phyloP scores from a whole-genome alignment of 2,797 vertebrate genomes.

The Odontamblyopus lacepedii region DNA sequence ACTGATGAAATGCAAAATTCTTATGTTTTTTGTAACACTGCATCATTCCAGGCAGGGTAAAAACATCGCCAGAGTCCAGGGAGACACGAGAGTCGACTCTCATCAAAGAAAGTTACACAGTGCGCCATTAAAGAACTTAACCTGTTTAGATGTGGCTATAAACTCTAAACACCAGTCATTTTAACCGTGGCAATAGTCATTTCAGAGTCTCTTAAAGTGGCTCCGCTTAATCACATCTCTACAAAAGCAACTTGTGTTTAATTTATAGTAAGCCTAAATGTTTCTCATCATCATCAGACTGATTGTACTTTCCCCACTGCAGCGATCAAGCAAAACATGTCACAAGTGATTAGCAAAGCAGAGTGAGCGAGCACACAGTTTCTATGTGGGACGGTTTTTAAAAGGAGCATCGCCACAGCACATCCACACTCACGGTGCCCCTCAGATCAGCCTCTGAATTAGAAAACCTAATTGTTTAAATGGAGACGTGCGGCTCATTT shows the following conservation, averaged over 20 bases:
- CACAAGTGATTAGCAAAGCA: constrained; percentile 40
- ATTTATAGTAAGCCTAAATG: constrained; percentile 32
- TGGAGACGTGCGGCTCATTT: constrained; percentile 30
- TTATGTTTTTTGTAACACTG: no score
- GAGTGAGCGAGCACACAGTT: constrained; percentile 19
- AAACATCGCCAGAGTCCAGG: no score
- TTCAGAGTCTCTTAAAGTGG: neutral
- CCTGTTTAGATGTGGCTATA: neutral
- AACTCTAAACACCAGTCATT: neutral
- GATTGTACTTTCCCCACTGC: constrained; percentile 23
- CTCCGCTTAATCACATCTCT: neutral
- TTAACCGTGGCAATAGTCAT: neutral
- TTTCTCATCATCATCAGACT: constrained; percentile 25
- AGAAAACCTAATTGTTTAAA: constrained; percentile 43
- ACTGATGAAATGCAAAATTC: no score
- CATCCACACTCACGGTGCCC: constrained; percentile 19
- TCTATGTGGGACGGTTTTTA: constrained; percentile 20
- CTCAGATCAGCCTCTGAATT: constrained; percentile 21
- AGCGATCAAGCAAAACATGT: constrained; percentile 34
- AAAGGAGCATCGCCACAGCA: constrained; percentile 37
- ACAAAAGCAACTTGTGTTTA: constrained; percentile 14
- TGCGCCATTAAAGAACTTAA: neutral
- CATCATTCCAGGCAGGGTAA: no score
- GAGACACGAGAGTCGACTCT: no score
- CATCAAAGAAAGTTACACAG: neutral